A percentile compares a stretch with the other conserved stretches of the same genome.
Evolutionary conservation across 1,140 invertebrate genomes (phyloP).

Genomic region (Brachionus paranguensis): DNA sequence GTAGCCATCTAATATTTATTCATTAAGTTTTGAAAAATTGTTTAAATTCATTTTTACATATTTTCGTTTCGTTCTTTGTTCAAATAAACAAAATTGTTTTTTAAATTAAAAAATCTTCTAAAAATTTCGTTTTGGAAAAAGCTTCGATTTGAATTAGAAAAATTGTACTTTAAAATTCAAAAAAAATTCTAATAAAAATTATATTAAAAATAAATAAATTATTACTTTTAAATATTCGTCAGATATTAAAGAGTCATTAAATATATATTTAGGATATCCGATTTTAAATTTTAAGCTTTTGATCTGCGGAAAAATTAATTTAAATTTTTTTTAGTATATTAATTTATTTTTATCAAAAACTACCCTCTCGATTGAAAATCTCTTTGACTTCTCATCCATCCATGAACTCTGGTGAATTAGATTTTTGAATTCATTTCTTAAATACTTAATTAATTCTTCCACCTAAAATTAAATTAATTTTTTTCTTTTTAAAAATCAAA

Average conservation of each 20-base stretch:
- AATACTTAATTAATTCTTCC: not conserved
- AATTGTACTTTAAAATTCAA: not conserved
- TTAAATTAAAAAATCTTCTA: not conserved
- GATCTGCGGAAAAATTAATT: not conserved
- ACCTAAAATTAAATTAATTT: not conserved
- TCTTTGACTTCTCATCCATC: not conserved
- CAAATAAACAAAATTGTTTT: not conserved
- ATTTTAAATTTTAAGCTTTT: not conserved
- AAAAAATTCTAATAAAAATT: not conserved
- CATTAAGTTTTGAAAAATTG: not conserved
- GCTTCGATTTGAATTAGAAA: not conserved
- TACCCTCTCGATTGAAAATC: not conserved
- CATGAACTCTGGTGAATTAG: not conserved
- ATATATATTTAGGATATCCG: not conserved
- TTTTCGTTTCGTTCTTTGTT: not conserved
- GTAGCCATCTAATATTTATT: not conserved
- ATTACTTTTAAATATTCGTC: not conserved
- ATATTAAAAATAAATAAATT: not conserved
- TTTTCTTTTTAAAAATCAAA: not conserved
- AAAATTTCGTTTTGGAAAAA: not conserved
- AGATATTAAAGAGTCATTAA: not conserved
- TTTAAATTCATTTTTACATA: not conserved
- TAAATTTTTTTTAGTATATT: not conserved
- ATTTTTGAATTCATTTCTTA: not conserved
- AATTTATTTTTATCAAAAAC: not conserved